Evolutionary conservation across 2,888 invertebrate species (phyloP).

Genomic region (Oegoconia quadripuncta): DNA sequence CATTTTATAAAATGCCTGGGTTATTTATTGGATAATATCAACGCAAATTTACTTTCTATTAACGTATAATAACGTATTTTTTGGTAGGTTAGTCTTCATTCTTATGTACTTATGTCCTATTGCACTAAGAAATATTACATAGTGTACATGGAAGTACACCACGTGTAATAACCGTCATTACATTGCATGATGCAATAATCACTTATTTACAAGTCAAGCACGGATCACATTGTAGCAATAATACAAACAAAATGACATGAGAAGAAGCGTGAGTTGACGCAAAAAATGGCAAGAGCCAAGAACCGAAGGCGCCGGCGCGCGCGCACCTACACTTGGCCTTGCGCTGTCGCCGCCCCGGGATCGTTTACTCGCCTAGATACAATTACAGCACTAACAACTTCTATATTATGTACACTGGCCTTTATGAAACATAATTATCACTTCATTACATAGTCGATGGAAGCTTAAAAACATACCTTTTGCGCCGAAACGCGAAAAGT

Average conservation of each 20-base stretch:
- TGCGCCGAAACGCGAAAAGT: too few species aligned
- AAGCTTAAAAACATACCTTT: not conserved
- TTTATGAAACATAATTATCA: slow-evolving; percentile 1
- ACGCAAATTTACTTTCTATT: too few species aligned
- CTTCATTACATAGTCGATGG: not conserved
- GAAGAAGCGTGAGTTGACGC: slow-evolving; percentile 3
- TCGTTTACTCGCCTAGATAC: slow-evolving; percentile 64
- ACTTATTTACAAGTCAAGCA: not conserved
- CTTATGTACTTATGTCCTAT: not conserved
- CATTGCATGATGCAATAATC: too few species aligned
- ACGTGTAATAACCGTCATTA: too few species aligned
- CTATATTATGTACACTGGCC: slow-evolving; percentile 24
- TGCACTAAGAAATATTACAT: not conserved
- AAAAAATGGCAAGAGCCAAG: slow-evolving; percentile 26
- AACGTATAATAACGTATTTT: too few species aligned
- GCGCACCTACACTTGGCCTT: slow-evolving; percentile 57
- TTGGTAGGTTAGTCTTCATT: too few species aligned
- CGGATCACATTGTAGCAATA: not conserved
- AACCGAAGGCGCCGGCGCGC: slow-evolving; percentile 32
- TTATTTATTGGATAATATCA: too few species aligned
- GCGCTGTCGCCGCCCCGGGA: slow-evolving; percentile 52
- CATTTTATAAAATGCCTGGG: too few species aligned
- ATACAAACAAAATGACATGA: not conserved
- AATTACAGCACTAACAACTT: slow-evolving; percentile 37
- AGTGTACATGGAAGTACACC: too few species aligned